Evolutionary conservation across 2,113 vertebrate genomes (phyloP), one percentile per base, ranked within the genome.

Genomic region (Cyphomyrus discorhynchus): DNA sequence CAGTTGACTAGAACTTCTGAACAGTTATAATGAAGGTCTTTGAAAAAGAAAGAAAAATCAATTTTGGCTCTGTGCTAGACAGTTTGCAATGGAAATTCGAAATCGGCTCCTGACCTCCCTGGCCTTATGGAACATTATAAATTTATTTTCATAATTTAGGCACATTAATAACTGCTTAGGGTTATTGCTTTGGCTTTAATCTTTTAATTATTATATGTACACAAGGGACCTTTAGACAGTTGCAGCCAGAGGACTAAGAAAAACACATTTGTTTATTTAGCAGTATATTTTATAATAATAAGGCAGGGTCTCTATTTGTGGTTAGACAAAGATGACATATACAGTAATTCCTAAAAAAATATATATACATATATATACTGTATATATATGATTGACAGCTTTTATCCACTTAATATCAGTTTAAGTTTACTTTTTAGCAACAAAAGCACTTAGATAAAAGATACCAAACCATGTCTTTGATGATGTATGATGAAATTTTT

Each of bases 51-150:
- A 53, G n/a, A 53, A 53, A 53, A 91, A 89, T 91, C 77, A 90
- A 85, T 91, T 91, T 90, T 77, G 89, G 86, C 56, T 35, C 47
- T 86, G 89, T 88, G 80, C 62, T 89, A 52, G 52, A 74, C 52
- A 50, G 89, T 91, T 90, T 90, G 66, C 82, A 89, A 89, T 90
- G 52, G 52, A 90, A 90, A 89, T 90, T 46, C 88, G 80, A 89
- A 83, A 90, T 31, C 56, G 80, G 42, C 62, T 39, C 47, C 84
- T 80, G 3, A 53, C 74, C 66, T 91, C 49, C 70, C 50, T 87
- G 87, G 39, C 53, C 42, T 62, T 85, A 58, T 70, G 66, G 53
- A 21, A 45, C 88, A 89, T 90, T 90, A 39, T 90, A 58, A 35
- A 84, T 86, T 66, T 88, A 46, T 56, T 88, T 88, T 83, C 46